These are phyloP conservation scores for Rhinolophus ferrumequinum DNA, from an alignment of 2,113 vertebrate species.

Conservation along the genomic window DNA sequence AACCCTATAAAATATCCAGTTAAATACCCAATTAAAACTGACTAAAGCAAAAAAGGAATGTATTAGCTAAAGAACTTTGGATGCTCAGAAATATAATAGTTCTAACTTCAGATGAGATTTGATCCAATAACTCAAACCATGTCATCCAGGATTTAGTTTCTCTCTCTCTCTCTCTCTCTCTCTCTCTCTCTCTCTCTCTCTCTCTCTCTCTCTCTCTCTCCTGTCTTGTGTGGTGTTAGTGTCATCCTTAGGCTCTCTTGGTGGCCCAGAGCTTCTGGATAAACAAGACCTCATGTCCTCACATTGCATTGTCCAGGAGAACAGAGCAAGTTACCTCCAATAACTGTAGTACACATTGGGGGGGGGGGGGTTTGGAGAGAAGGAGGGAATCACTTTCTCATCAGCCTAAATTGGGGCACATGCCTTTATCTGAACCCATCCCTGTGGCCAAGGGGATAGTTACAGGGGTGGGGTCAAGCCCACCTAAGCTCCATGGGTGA, in stretches of 20 bases:
- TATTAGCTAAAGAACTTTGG: neutral
- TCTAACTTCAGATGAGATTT: conserved; percentile 1
- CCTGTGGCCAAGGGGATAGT: neutral
- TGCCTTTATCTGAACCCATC: neutral
- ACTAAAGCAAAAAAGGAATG: neutral
- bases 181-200: neutral
- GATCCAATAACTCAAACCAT: neutral
- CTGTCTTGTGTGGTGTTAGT: neutral
- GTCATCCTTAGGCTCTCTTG: neutral
- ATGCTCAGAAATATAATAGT: neutral
- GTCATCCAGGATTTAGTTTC: neutral
- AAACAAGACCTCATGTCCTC: neutral
- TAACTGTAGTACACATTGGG: neutral
- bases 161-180: neutral
- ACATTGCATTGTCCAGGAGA: neutral
- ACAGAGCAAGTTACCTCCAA: neutral
- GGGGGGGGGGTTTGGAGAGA: neutral
- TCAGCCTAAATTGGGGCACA: neutral
- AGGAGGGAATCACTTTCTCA: neutral
- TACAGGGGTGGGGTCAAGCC: neutral
- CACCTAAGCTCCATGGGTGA: neutral
- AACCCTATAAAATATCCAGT: neutral
- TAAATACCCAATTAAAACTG: neutral
- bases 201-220: neutral
- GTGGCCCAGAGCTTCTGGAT: neutral